These are phyloP conservation scores for Amphipoea lucens DNA, from an alignment of 2,888 invertebrate genomes.

Conservation along the genomic window DNA sequence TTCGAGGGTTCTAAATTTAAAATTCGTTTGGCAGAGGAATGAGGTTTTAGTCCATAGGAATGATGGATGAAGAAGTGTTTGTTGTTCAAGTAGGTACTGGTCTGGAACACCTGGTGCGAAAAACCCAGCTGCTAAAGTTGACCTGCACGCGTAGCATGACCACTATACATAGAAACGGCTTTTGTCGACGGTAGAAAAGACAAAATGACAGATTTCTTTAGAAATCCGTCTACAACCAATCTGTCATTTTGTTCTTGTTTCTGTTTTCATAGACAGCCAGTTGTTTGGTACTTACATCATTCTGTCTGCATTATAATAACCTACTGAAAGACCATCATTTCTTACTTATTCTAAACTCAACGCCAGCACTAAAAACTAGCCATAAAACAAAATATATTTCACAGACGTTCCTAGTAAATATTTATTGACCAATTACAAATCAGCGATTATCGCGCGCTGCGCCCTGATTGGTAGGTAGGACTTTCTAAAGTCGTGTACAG, in stretches of 20 bases:
- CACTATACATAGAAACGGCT: no score
- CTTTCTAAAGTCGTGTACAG: slow-evolving; percentile 62
- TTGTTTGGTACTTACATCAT: background rate
- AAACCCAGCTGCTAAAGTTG: background rate
- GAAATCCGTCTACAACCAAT: background rate
- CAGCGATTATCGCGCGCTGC: slow-evolving; percentile 45
- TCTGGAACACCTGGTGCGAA: background rate
- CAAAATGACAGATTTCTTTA: background rate
- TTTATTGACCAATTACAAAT: slow-evolving; percentile 67
- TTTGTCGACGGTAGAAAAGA: no score
- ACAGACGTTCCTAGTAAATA: slow-evolving; percentile 58
- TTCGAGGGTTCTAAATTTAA: slow-evolving; percentile 52
- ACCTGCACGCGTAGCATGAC: background rate
- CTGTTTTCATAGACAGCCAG: background rate
- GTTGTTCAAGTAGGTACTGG: slow-evolving; percentile 1
- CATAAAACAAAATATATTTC: slow-evolving; percentile 54
- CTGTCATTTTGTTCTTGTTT: background rate
- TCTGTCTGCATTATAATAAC: background rate
- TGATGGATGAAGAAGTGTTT: slow-evolving; percentile 3
- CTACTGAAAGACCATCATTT: slow-evolving; percentile 34
- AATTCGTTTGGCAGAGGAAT: slow-evolving; percentile 30
- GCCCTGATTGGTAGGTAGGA: slow-evolving; percentile 58
- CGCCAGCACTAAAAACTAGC: slow-evolving; percentile 42
- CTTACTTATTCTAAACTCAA: slow-evolving; percentile 35
- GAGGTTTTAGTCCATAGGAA: slow-evolving; percentile 7